Base-by-base conservation (phyloP, 2,797 vertebrate genomes). In the Myotis daubentonii region DNA sequence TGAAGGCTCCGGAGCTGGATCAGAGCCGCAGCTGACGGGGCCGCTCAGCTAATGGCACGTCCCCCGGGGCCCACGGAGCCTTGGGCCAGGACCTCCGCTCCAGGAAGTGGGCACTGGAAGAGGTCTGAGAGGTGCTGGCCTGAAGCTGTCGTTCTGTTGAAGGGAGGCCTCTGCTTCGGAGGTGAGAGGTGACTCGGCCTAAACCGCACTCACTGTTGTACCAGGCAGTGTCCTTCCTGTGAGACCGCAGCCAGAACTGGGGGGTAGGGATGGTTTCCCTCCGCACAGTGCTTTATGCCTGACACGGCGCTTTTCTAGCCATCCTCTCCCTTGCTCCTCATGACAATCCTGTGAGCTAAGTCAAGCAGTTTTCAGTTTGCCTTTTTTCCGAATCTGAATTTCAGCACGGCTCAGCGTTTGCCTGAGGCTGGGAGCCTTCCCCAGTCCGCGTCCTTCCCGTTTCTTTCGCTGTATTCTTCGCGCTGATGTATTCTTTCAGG, bases 1-100 rank as follows among this genome's bases (percentile, higher is more conserved):
- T 80, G 78, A 94, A 92, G 87, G 85, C 80, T 80, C 51, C 60
- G 80, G 82, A 62, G 74, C 44, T 1, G 5, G 70, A 76, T 70
- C 20, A 28, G 76, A 57, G 33, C 38, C 57, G n/a, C 33, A 10
- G 33, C 80, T 41, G 72, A 62, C 65, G 72, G 30, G 30, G 28
- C 30, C 8, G 25, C 11, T 38, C 36, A 75, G 90, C 70, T 83
- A 47, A 88, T 68, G 41, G 41, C 41, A 72, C 38, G 30, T 84
- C 80, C 70, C 87, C 62, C 23, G 22, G 85, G 57, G 44, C 23
- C 36, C 28, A 0, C 0, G 1, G 51, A 84, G 28, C 23, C 33
- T 66, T 53, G 74, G 60, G 74, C 44, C 44, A 16, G 1, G 74
- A 68, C 13, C 9, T 55, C 72, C 38, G 78, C 78, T 68, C 76